phyloP scores from a whole-genome alignment of 2,797 vertebrate genomes.

The Sarcophilus harrisii region DNA sequence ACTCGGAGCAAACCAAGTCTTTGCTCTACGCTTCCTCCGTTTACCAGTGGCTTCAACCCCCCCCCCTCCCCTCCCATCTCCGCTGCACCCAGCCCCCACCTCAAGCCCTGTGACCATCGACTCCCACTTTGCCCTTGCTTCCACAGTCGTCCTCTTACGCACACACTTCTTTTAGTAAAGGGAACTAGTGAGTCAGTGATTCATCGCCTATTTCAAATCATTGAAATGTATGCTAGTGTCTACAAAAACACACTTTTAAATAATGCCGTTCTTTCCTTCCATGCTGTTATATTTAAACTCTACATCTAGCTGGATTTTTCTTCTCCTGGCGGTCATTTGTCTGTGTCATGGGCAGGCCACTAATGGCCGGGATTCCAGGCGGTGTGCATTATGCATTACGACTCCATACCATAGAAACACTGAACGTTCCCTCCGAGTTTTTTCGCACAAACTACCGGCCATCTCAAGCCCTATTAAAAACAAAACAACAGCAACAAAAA shows the following conservation, averaged over 20 bases:
- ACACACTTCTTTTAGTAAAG: conserved; percentile 61
- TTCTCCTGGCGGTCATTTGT: conserved; percentile 78
- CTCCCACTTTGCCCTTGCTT: conserved; percentile 65
- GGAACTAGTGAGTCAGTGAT: conserved; percentile 77
- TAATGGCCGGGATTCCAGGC: conserved; percentile 73
- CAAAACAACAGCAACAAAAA: not conserved
- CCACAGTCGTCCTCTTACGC: conserved; percentile 28
- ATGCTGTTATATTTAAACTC: conserved; percentile 80
- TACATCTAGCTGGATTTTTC: conserved; percentile 74
- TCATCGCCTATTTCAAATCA: conserved; percentile 85
- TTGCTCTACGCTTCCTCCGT: not conserved
- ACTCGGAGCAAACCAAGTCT: not conserved
- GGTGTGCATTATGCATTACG: conserved; percentile 76
- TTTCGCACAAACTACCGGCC: conserved; percentile 63
- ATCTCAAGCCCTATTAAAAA: not conserved
- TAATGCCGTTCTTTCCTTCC: conserved; percentile 82
- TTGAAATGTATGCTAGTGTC: conserved; percentile 85
- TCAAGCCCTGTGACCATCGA: not conserved
- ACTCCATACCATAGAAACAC: conserved; percentile 43
- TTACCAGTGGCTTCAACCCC: not conserved
- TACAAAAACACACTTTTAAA: conserved; percentile 85
- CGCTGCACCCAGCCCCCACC: too few species aligned
- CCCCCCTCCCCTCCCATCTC: not conserved
- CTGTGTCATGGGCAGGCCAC: conserved; percentile 76
- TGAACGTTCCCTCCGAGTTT: conserved; percentile 76